A percentile compares a stretch with the other conserved stretches of the same genome.
These are phyloP conservation scores for Caenorhabditis uteleia DNA, from an alignment of 2,888 invertebrate genomes.

Conservation along the genomic window DNA sequence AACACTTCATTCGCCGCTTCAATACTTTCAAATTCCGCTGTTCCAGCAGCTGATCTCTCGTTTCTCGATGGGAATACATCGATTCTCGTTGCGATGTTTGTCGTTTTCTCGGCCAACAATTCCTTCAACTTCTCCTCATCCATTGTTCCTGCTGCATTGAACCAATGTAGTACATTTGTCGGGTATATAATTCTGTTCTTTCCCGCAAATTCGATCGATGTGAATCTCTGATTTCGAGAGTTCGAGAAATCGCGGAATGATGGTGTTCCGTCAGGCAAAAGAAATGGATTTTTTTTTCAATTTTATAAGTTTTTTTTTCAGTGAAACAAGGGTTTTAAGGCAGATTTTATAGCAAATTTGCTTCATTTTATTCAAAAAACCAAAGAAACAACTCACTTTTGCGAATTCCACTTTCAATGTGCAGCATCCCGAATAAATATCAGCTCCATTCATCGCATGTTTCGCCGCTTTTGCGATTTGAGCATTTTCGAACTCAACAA, in stretches of 20 bases:
- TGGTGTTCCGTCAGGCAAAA: conserved; percentile 90
- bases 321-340: no score
- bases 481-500: conserved; percentile 81
- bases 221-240: conserved; percentile 75
- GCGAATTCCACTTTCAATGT: conserved; percentile 98
- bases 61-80: conserved; percentile 83
- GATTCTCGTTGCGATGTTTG: conserved; percentile 71
- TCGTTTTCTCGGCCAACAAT: conserved; percentile 86
- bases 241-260: conserved; percentile 77
- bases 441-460: conserved; percentile 93
- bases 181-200: conserved; percentile 85
- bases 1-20: conserved; percentile 92
- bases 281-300: conserved; percentile 77
- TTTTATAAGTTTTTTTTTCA: no score
- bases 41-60: conserved; percentile 72
- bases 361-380: no score
- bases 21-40: conserved; percentile 90
- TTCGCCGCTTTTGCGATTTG: conserved; percentile 92
- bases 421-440: conserved; percentile 99
- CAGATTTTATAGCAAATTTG: no score
- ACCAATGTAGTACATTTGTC: conserved; percentile 85
- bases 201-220: conserved; percentile 73
- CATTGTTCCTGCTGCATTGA: conserved; percentile 95
- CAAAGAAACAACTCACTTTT: conserved; percentile 85
- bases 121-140: conserved; percentile 85